Evolutionary conservation across 2,888 invertebrate species (phyloP), one percentile per base, ranked within the genome.

Genomic region (Ditula angustiorana): DNA sequence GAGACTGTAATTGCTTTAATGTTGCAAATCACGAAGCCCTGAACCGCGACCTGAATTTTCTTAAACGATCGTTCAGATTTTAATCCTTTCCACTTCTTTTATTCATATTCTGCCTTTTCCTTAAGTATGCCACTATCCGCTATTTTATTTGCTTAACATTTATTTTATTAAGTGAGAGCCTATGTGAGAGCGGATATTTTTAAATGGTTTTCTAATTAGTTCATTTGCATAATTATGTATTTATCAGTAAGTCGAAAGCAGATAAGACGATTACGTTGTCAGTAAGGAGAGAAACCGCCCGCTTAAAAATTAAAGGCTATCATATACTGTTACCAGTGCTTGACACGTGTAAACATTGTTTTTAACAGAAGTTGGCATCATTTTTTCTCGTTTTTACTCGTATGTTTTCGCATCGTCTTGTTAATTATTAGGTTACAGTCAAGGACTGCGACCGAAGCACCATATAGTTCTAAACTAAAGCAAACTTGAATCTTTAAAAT

Each of bases 181-280:
- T 53, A 33, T 33, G 46, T 46, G 53, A 46, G 46, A 35, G 46
- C 26, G 13, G 35, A 8, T 11, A 1, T 28, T 37, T n/a, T 19
- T 4, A 55, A 61, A 61, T 33, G 10, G 26, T 26, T 47, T 47
- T 46, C 53, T 61, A 21, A 53, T 33, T 33, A 37, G 21, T 28
- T 28, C 3, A 55, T 53, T 55, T 46, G 47, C 47, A 62, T 62
- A 46, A 47, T 62, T 49, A 56, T 35, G 28, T 21, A 28, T 61
- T 55, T 11, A 10, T 37, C 33, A 35, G 26, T 26, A 61, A 13
- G 61, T 24, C 33, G 28, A 55, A 47, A 47, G 46, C 21, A 35
- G 13, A 41, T 37, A 19, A 24, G 26, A 19, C 19, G 41, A 16
- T 37, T 37, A 1, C 11, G 16, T 16, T 35, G 30, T 5, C 52